Base-by-base conservation (phyloP, 2,888 invertebrate species). In the Deilephila porcellus region DNA sequence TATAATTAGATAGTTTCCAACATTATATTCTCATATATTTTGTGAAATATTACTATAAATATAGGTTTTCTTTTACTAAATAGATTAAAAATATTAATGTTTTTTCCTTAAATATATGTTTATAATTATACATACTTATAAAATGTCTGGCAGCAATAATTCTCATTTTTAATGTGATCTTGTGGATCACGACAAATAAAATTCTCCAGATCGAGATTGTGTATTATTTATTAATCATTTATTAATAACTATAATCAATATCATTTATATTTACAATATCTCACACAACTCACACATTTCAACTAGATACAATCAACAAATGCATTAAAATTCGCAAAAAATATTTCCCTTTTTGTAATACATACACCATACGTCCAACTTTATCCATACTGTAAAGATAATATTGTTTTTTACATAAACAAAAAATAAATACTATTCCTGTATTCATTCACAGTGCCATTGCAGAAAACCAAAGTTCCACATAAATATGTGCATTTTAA, bases 251-350 rank as follows among this genome's bases (percentile, higher is more conserved):
- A 67, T 70, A 92, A 88, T 87, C 86, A 90, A 89, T 91, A 91
- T 88, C 83, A 89, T 88, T 91, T 86, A 89, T 92, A 91, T 92
- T 91, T 91, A 92, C 91, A 91, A 87, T 80, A 83, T 86, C 84
- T 87, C 85, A 83, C 83, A 81, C 79, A 86, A 83, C 85, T 85
- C 88, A 85, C 82, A 79, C 87, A 75, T 80, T 82, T 83, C 81
- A 78, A 67, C 67, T 83, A 79, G 83, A 85, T 87, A 86, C 84
- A 84, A 86, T 86, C 83, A 91, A 91, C 90, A 90, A 91, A 90
- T 90, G 87, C 90, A 89, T 82, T 85, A 87, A 85, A 84, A 83
- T 85, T 84, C 87, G 86, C 87, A 88, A 88, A 88, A 67, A 88
- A 90, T 83, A 85, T 83, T 84, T 83, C 80, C 78, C 78, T 77